Evolutionary conservation across 2,888 invertebrate species (phyloP), one percentile per base, ranked within the genome.

Genomic region (Phyllotreta striolata): DNA sequence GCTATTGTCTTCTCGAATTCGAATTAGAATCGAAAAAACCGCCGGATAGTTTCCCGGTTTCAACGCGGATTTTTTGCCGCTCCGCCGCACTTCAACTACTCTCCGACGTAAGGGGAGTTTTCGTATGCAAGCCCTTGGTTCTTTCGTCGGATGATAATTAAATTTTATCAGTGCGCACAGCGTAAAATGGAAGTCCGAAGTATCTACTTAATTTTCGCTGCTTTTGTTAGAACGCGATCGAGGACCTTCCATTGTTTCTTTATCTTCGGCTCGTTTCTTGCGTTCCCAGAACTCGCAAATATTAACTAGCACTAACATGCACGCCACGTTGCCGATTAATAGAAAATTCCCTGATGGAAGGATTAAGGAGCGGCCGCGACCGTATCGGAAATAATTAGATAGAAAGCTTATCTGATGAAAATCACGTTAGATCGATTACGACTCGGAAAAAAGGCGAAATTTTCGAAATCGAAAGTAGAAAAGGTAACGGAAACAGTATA

Each of bases 161-260:
- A 34, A 49, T 37, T 49, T 49, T 49, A 49, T 49, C 47, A 47
- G 35, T n/a, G 49, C 37, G 37, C 35, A 35, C 24, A 47, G 14
- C 14, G 47, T 47, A 47, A 47, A 49, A 12, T 49, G 37, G 49
- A 9, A 49, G 35, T 34, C 12, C 49, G 35, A 49, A 49, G 49
- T 35, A 35, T 49, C 49, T 35, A 49, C 34, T 49, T 49, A 49
- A 49, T 49, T 49, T 49, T 49, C 49, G 49, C 24, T 47, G 13
- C 47, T 47, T 47, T 47, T 47, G 47, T 47, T 49, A 10, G 10
- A 12, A 8, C 8, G 7, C 3, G 12, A 35, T 10, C 9, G n/a
- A 8, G 35, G 49, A 12, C 35, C 49, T 49, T 49, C 49, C 49
- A 49, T 49, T 49, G 49, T 49, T 49, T 49, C 49, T 49, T 49